A percentile compares a stretch with the other conserved stretches of the same genome.
Conservation (phyloP, 2,888 invertebrate genomes). For the Tyria jacobaeae region DNA sequence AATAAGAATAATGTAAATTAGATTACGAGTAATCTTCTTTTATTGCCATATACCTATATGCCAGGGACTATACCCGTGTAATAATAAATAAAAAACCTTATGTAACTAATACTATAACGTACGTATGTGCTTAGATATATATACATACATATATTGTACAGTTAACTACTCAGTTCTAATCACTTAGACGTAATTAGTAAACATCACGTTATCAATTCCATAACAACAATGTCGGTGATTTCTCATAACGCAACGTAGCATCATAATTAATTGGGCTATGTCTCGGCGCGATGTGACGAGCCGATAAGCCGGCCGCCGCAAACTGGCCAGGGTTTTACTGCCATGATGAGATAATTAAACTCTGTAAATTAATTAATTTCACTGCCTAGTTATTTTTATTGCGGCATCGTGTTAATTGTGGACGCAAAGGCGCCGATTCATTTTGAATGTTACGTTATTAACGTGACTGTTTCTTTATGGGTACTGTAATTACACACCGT, state of each 20-base stretch:
- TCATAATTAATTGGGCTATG: constrained; percentile 63
- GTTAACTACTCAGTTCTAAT: constrained; percentile 23
- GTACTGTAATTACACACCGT: constrained; percentile 38
- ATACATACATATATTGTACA: neutral
- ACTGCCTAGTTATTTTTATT: constrained; percentile 75
- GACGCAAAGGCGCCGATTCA: constrained; percentile 70
- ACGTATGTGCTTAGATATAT: neutral
- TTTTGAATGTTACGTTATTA: constrained; percentile 47
- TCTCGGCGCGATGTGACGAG: constrained; percentile 75
- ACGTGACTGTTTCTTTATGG: constrained; percentile 42
- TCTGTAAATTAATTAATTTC: constrained; percentile 82
- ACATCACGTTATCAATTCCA: constrained; percentile 48
- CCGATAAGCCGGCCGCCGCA: constrained; percentile 73
- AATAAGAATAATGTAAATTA: no score
- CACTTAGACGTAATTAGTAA: constrained; percentile 50
- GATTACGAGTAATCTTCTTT: no score
- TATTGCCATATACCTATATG: neutral
- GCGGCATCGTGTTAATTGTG: constrained; percentile 70
- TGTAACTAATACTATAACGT: neutral
- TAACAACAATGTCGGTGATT: constrained; percentile 70
- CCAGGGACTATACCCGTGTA: no score
- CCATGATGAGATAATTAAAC: constrained; percentile 83
- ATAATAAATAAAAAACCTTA: neutral
- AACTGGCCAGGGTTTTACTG: constrained; percentile 74
- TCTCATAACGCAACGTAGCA: constrained; percentile 67